Conservation (phyloP, 2,113 vertebrate species). For the Anguilla japonica region DNA sequence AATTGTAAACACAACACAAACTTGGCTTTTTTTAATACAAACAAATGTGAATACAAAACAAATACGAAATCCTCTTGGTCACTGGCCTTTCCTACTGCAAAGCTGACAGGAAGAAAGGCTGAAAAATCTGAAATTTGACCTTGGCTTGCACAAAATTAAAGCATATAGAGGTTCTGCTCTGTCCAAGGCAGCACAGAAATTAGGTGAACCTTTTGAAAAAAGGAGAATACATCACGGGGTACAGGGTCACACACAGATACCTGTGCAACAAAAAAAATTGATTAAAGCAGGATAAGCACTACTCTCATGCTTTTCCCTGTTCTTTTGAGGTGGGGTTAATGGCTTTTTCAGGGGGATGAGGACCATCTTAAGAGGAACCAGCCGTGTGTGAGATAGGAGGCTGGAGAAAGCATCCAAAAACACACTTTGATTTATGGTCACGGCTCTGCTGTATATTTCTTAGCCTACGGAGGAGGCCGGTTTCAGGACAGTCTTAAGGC, state of each 20-base stretch:
- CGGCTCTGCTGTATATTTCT: constrained; percentile 12
- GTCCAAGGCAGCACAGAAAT: background rate
- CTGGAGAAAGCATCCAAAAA: background rate
- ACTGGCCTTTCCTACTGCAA: background rate
- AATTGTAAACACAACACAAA: background rate
- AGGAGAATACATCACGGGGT: too few species aligned
- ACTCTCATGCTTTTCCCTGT: background rate
- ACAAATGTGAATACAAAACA: background rate
- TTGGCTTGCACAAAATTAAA: background rate
- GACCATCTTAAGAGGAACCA: background rate
- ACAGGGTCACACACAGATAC: background rate
- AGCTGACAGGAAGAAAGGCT: background rate
- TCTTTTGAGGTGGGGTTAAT: background rate
- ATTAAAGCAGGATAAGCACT: background rate
- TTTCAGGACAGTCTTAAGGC: background rate
- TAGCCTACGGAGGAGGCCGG: background rate
- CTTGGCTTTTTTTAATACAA: background rate
- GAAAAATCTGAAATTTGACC: background rate
- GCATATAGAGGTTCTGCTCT: background rate
- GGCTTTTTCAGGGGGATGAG: background rate
- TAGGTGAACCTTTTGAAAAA: background rate
- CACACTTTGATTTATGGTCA: background rate
- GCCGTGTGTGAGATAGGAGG: background rate
- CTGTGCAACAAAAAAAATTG: background rate
- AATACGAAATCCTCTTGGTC: background rate